Conservation (phyloP, 1,140 invertebrate species). For the Parapsyche elsis region DNA sequence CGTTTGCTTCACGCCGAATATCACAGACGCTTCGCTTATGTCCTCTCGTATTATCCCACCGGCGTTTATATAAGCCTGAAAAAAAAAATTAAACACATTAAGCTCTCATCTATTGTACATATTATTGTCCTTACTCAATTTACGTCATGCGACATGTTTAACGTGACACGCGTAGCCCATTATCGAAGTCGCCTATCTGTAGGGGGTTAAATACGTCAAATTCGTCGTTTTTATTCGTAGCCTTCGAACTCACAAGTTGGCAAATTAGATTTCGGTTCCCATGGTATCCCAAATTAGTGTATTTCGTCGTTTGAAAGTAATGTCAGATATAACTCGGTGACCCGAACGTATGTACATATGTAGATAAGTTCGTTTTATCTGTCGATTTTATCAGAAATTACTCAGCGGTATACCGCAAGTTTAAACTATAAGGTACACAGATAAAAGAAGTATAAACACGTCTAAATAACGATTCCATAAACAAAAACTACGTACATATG, state of each 20-base stretch:
- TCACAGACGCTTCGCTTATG: slow-evolving; percentile 93
- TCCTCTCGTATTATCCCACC: slow-evolving; percentile 96
- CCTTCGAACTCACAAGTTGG: not conserved
- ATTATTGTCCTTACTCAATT: not conserved
- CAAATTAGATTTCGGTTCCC: not conserved
- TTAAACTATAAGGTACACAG: too few relatives aligned
- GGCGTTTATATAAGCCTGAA: slow-evolving; percentile 83
- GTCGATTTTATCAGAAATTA: too few relatives aligned
- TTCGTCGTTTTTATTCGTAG: not conserved
- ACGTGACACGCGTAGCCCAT: not conserved
- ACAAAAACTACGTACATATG: too few relatives aligned
- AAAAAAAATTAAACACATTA: slow-evolving; percentile 56
- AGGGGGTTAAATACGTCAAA: too few relatives aligned
- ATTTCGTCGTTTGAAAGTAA: too few relatives aligned
- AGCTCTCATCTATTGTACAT: not conserved
- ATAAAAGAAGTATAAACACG: too few relatives aligned
- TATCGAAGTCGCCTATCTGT: not conserved
- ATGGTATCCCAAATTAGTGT: not conserved
- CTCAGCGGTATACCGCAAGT: too few relatives aligned
- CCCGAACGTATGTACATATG: too few relatives aligned
- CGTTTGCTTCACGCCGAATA: slow-evolving; percentile 98
- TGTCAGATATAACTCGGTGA: too few relatives aligned
- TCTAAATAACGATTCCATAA: too few relatives aligned
- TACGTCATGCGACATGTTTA: not conserved
- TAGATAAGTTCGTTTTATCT: too few relatives aligned